Percentiles rank a stretch among this genome's conserved stretches.
Conservation (phyloP, 1,140 invertebrate genomes). For the Cotesia chilonis region DNA sequence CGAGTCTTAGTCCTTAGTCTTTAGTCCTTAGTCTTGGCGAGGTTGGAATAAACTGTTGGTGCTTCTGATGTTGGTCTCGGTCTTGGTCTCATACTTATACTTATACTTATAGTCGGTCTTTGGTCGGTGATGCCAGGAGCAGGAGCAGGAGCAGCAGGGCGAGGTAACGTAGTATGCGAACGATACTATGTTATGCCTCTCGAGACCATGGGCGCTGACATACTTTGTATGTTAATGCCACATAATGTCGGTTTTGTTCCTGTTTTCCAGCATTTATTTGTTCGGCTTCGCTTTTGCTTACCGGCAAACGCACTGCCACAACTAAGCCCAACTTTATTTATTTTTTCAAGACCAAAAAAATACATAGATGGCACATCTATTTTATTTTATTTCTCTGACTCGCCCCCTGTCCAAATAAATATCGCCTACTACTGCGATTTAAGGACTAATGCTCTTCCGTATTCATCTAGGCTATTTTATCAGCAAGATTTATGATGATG, state of each 20-base stretch:
- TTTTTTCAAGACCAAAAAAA: constrained; percentile 13
- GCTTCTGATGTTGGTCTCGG: no score
- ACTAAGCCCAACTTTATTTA: constrained; percentile 16
- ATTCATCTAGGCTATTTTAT: no score
- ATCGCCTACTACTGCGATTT: no score
- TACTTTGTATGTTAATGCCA: constrained; percentile 67
- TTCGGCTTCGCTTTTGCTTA: constrained; percentile 56
- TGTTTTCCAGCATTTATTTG: constrained; percentile 64
- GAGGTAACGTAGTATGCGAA: constrained; percentile 49
- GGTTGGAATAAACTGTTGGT: no score
- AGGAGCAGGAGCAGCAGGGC: neutral
- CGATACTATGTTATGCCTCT: constrained; percentile 63
- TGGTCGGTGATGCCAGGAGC: neutral
- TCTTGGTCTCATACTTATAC: no score
- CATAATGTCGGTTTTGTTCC: constrained; percentile 65
- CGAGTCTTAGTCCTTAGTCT: no score
- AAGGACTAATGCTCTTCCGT: no score
- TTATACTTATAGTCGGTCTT: neutral
- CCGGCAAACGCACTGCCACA: constrained; percentile 33
- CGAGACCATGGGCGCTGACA: constrained; percentile 60
- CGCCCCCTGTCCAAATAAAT: no score
- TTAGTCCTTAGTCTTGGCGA: no score
- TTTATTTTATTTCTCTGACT: no score
- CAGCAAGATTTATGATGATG: no score
- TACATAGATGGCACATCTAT: neutral